Percentiles rank a stretch among this genome's conserved stretches.
These are phyloP conservation scores for Phacellophora camtschatica DNA, from an alignment of 30 jellyfish, hydroid and myxozoan species.

Conservation along the genomic window DNA sequence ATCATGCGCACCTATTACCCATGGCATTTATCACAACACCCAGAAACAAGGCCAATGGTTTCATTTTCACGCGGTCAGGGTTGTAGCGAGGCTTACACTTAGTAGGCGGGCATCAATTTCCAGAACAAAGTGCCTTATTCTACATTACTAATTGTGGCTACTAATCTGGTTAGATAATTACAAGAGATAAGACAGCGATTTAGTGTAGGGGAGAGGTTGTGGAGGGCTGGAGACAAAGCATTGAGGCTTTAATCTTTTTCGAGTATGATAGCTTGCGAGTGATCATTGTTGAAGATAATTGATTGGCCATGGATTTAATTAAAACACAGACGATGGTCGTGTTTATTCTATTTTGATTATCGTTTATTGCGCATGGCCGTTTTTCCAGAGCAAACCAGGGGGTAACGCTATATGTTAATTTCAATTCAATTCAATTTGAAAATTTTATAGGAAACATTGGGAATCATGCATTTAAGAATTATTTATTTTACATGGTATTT, in stretches of 20 bases:
- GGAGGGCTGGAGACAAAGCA: conserved; percentile 27
- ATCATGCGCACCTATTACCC: too few relatives aligned
- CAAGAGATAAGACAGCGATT: conserved; percentile 41
- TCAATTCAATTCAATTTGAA: neutral
- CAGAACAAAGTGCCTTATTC: conserved; percentile 58
- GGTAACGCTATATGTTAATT: neutral
- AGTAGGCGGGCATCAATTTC: conserved; percentile 60
- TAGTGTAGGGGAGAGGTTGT: conserved; percentile 48
- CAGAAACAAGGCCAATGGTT: conserved; percentile 45
- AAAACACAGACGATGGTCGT: conserved; percentile 51
- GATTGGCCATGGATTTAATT: conserved; percentile 56
- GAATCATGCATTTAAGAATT: too few relatives aligned
- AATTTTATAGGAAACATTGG: too few relatives aligned
- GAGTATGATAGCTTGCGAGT: conserved; percentile 41
- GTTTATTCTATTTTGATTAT: conserved; percentile 38
- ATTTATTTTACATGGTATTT: too few relatives aligned
- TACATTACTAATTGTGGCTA: conserved; percentile 76
- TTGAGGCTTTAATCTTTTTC: conserved; percentile 24
- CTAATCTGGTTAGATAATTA: conserved; percentile 77
- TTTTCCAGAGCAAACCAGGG: conserved; percentile 11
- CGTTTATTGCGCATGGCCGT: conserved; percentile 1
- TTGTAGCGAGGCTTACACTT: neutral
- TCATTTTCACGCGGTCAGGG: conserved; percentile 1
- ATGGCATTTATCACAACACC: too few relatives aligned
- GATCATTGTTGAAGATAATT: conserved; percentile 39